Base-by-base conservation (phyloP, 2,888 invertebrate species). In the Branchipolynoe longqiensis region DNA sequence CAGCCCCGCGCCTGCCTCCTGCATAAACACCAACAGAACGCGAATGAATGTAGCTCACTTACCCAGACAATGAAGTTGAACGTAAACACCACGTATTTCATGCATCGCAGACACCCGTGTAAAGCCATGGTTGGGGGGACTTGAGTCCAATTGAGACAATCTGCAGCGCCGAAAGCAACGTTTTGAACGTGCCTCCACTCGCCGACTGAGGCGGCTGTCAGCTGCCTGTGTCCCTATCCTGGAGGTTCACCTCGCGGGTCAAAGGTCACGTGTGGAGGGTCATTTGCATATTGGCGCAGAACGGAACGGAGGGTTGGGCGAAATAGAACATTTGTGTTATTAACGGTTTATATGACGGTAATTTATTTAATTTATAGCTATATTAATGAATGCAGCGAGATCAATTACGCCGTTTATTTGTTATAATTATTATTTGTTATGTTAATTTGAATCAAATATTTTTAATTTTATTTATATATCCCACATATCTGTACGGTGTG, bases 41-140 rank as follows among this genome's bases (percentile, higher is more conserved):
- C 25, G 31, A 28, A 33, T 0, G 28, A 28, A 25, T n/a, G 48
- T 0, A 48, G 25, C 31, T 14, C 25, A 87, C 87, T 82, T 74
- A 87, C 87, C 87, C 87, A 87, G 28, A 87, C 85, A 25, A 87
- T 48, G 83, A 87, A 87, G 81, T 87, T 87, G 58, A 87, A 85
- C 18, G 83, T 83, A 74, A 87, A 87, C 31, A 86, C 87, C 41
- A 81, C 64, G 54, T 85, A 86, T 48, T 87, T 87, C 54, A 85
- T 62, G 56, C 85, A 85, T 62, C 82, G 41, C 59, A 87, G 59
- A 64, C 87, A 87, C 38, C 87, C 86, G 83, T 83, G 85, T 38
- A 87, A 59, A 33, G 87, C 78, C 87, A 87, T 87, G 41, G 69
- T n/a, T n/a, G n/a, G n/a, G n/a, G n/a, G n/a, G n/a, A n/a, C n/a